Percentiles rank a stretch among this genome's conserved stretches.
Conservation (phyloP, 1,140 invertebrate genomes). For the Polypedilum vanderplanki region DNA sequence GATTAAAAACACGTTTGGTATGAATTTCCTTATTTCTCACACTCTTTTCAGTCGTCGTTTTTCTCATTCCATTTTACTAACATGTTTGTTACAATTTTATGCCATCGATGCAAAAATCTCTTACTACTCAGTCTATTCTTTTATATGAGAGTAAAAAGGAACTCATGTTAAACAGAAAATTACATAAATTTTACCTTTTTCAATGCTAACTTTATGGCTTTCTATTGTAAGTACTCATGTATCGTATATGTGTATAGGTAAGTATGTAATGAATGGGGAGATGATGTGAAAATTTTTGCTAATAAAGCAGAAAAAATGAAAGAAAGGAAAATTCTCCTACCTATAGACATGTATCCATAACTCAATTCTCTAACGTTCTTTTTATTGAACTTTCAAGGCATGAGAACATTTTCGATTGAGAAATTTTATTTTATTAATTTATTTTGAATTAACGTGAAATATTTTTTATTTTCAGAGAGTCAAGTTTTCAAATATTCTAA, state of each 20-base stretch:
- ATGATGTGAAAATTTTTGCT: constrained; percentile 27
- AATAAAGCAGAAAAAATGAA: constrained; percentile 24
- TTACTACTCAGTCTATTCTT: not conserved
- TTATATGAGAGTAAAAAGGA: not conserved
- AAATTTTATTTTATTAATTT: not conserved
- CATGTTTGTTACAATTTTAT: not conserved
- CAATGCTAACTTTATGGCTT: constrained; percentile 2
- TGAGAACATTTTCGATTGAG: not conserved
- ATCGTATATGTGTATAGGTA: not conserved
- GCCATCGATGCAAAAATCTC: constrained; percentile 27
- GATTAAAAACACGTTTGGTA: constrained; percentile 29
- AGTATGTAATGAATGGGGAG: not conserved
- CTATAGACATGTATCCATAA: not conserved
- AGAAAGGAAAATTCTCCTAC: too few relatives aligned
- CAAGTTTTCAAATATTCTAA: too few relatives aligned
- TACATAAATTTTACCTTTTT: constrained; percentile 27
- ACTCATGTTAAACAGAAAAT: constrained; percentile 25
- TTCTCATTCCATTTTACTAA: not conserved
- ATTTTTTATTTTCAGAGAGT: too few relatives aligned
- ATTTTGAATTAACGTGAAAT: too few relatives aligned
- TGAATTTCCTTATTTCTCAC: constrained; percentile 10
- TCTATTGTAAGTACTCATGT: constrained; percentile 14
- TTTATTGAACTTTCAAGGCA: not conserved
- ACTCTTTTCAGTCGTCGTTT: not conserved
- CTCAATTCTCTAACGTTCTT: constrained; percentile 3